These are phyloP conservation scores for Brotula barbata DNA, from an alignment of 2,797 vertebrate genomes.

Conservation along the genomic window DNA sequence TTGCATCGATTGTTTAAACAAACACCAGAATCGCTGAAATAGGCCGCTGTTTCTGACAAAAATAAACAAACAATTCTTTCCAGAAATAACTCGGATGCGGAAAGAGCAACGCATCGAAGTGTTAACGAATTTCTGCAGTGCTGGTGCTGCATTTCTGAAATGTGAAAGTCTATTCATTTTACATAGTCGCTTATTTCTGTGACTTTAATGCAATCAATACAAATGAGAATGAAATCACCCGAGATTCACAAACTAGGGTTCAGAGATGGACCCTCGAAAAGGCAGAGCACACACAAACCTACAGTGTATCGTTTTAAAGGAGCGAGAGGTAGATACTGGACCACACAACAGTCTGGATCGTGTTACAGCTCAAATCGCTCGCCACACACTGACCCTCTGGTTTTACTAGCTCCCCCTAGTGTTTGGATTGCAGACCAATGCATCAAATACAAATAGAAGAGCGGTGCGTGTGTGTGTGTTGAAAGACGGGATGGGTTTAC, in stretches of 20 bases:
- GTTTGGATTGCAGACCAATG: constrained; percentile 39
- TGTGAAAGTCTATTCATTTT: too few species aligned
- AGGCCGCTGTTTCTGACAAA: too few species aligned
- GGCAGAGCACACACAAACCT: constrained; percentile 45
- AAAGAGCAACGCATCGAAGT: too few species aligned
- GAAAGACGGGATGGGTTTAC: constrained; percentile 41
- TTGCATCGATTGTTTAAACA: too few species aligned
- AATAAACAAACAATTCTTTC: too few species aligned
- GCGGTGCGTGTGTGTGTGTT: constrained; percentile 23
- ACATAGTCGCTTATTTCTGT: too few species aligned
- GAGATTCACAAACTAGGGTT: background rate
- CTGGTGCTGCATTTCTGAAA: too few species aligned
- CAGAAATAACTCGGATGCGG: too few species aligned
- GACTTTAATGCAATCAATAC: too few species aligned
- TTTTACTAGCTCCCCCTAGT: constrained; percentile 52
- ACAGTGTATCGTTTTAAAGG: constrained; percentile 73
- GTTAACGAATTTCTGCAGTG: too few species aligned
- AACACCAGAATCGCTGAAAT: too few species aligned
- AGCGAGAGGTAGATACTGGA: constrained; percentile 80
- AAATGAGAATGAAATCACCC: too few species aligned
- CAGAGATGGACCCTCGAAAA: background rate
- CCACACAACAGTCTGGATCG: constrained; percentile 59
- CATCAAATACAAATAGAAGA: constrained; percentile 20
- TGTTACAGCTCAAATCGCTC: constrained; percentile 29
- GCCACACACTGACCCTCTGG: constrained; percentile 13